Conservation (phyloP, 2,797 vertebrate genomes). For the Dromococcyx pavoninus region DNA sequence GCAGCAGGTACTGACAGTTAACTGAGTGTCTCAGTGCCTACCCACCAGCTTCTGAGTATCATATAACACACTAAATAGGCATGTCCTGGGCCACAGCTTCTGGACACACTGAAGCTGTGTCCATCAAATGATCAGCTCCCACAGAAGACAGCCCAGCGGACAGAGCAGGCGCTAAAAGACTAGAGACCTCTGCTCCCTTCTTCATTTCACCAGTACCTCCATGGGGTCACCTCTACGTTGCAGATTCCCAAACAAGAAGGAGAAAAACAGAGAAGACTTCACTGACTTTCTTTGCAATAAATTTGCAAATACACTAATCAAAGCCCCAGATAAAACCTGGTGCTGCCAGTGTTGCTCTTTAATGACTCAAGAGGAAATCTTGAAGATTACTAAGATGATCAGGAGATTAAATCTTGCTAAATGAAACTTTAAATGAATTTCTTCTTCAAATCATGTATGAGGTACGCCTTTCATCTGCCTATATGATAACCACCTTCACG, state of each 20-base stretch:
- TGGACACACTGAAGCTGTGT: fast-evolving
- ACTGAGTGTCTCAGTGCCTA: neutral
- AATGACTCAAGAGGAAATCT: neutral
- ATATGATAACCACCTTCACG: neutral
- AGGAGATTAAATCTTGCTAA: constrained; percentile 8
- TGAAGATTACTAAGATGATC: neutral
- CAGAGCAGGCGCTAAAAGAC: neutral
- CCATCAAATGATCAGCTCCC: neutral
- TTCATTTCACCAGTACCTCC: neutral
- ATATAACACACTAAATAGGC: fast-evolving
- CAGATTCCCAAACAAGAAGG: neutral
- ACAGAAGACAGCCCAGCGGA: neutral
- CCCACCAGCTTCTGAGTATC: neutral
- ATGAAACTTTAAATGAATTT: neutral
- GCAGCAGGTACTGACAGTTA: neutral
- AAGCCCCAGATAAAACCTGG: neutral
- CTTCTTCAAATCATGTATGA: neutral
- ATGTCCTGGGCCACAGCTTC: neutral
- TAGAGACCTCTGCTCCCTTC: neutral
- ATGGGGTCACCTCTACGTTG: neutral
- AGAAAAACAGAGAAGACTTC: neutral
- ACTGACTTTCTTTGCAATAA: neutral
- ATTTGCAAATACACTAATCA: neutral
- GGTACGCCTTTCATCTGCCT: neutral
- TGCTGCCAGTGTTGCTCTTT: neutral